phyloP scores from a whole-genome alignment of 2,797 vertebrate genomes.

The Triplophysa yarkandensis region DNA sequence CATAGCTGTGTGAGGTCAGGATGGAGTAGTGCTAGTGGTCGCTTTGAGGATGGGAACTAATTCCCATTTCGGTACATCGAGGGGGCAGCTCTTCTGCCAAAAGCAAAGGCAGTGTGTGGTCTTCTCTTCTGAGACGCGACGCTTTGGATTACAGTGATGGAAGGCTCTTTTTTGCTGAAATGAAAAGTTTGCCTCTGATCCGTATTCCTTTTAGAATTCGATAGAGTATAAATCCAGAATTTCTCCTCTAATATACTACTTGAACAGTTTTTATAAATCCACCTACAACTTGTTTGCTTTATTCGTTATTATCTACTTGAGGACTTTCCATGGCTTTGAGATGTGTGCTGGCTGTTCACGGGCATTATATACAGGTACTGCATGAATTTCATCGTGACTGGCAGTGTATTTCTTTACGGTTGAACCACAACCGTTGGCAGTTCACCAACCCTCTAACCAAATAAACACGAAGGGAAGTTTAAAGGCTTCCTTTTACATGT shows the following conservation, averaged over 20 bases:
- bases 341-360: conserved; percentile 16
- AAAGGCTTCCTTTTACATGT: conserved; percentile 39
- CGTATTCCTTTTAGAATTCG: conserved; percentile 30
- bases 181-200: conserved; percentile 40
- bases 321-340: not conserved
- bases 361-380: not conserved
- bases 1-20: conserved; percentile 45
- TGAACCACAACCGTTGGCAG: conserved; percentile 42
- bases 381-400: conserved; percentile 14
- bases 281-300: not conserved
- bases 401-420: conserved; percentile 20
- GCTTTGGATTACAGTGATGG: conserved; percentile 45
- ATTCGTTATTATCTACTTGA: not conserved
- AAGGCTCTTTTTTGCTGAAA: conserved; percentile 42
- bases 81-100: conserved; percentile 46
- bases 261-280: conserved; percentile 1
- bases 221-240: conserved; percentile 35
- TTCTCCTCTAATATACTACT: conserved; percentile 17
- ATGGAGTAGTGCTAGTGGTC: conserved; percentile 48
- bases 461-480: conserved; percentile 38
- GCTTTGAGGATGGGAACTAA: conserved; percentile 51
- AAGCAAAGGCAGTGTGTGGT: conserved; percentile 54
- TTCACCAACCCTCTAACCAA: conserved; percentile 35
- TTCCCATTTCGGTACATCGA: conserved; percentile 53
- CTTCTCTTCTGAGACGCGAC: conserved; percentile 35